A percentile compares a stretch with the other conserved stretches of the same genome.
These are phyloP conservation scores for Hippopotamyrus pictus DNA, from an alignment of 2,797 vertebrate genomes.

Conservation along the genomic window DNA sequence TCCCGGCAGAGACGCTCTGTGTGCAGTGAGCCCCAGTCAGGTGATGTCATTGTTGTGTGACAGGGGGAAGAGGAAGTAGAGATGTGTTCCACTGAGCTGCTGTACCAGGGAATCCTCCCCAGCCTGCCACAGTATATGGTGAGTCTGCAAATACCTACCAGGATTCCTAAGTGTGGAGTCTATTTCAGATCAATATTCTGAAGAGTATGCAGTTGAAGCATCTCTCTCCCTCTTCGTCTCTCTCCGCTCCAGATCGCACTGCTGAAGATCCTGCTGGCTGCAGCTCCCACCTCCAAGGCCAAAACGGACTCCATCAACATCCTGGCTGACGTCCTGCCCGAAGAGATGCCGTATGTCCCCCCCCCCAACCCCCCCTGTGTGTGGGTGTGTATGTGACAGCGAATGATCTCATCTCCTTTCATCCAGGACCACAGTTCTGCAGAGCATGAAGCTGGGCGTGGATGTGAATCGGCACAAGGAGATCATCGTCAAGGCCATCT, in stretches of 20 bases:
- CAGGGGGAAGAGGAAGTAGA: slow-evolving; percentile 93
- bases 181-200: neutral
- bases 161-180: neutral
- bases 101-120: slow-evolving; percentile 94
- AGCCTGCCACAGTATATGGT: slow-evolving; percentile 98
- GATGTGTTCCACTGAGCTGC: slow-evolving; percentile 79
- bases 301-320: slow-evolving; percentile 99
- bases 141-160: slow-evolving; percentile 37
- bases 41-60: neutral
- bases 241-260: slow-evolving; percentile 74
- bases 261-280: slow-evolving; percentile 91
- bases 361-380: neutral
- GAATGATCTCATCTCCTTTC: neutral
- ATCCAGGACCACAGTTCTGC: slow-evolving; percentile 85
- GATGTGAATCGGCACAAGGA: slow-evolving; percentile 98
- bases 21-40: neutral
- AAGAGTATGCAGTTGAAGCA: neutral
- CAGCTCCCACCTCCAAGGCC: slow-evolving; percentile 96
- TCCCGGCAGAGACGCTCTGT: neutral
- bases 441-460: slow-evolving; percentile 98
- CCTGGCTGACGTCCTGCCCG: slow-evolving; percentile 88
- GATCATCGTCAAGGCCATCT: slow-evolving; percentile 97
- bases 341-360: slow-evolving; percentile 95
- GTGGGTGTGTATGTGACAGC: neutral
- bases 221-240: neutral